These are phyloP conservation scores for Callopanchax toddi DNA, from an alignment of 2,113 vertebrate species.

Conservation along the genomic window DNA sequence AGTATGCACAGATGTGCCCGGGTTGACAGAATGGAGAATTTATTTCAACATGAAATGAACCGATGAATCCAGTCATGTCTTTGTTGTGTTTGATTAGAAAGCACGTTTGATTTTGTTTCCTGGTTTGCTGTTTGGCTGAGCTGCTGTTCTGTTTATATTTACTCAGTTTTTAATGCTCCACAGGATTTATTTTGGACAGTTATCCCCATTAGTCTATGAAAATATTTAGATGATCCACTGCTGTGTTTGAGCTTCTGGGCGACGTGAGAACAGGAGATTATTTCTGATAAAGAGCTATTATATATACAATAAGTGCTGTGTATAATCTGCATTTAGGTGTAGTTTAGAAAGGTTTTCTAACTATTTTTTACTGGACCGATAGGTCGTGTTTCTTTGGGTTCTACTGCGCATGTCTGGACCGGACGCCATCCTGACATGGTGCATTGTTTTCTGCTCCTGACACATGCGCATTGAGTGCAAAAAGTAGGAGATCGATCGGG, in stretches of 20 bases:
- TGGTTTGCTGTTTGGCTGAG: constrained; percentile 9
- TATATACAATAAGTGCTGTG: too few species aligned
- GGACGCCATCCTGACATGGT: too few species aligned
- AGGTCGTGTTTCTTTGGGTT: too few species aligned
- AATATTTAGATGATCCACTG: constrained; percentile 16
- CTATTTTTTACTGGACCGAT: too few species aligned
- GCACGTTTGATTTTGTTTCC: too few species aligned
- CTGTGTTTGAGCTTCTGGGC: constrained; percentile 7
- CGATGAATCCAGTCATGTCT: background rate
- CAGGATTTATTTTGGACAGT: constrained; percentile 25
- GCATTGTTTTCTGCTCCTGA: too few species aligned
- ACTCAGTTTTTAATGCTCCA: constrained; percentile 17
- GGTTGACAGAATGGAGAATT: background rate
- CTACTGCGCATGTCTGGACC: too few species aligned
- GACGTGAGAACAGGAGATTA: constrained; percentile 31
- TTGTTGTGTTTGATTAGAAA: too few species aligned
- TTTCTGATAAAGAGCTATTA: constrained; percentile 52
- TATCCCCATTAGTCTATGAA: constrained; percentile 32
- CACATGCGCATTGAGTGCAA: too few species aligned
- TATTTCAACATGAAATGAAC: background rate
- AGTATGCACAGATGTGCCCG: background rate
- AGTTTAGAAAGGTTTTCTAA: too few species aligned
- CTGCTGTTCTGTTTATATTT: constrained; percentile 16
- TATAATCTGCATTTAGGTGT: too few species aligned
- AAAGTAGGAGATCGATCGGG: too few species aligned